Base-by-base conservation (phyloP, 2,113 vertebrate species). In the Platycercus adscitus region DNA sequence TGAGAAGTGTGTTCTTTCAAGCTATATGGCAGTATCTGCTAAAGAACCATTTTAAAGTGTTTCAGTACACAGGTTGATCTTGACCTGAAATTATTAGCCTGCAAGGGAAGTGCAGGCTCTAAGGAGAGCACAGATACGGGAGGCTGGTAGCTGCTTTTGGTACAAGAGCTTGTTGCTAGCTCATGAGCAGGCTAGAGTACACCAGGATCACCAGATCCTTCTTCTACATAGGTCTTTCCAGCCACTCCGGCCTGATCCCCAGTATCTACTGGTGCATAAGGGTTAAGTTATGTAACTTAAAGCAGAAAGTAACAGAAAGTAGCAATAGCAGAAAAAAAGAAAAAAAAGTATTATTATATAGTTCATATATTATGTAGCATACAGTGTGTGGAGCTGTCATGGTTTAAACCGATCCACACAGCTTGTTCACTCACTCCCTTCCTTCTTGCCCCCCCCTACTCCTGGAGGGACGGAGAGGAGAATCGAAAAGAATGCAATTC, bases 61-160 rank as follows among this genome's bases (percentile, higher is more conserved):
- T 96, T 53, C 31, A 41, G 6, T 41, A 11, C 0, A 1, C 9
- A 31, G 11, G 5, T 17, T 75, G 8, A 18, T 56, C 24, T 66
- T 76, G n/a, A 16, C 20, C n/a, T 72, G 47, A 83, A 56, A 43
- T 47, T 55, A 12, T 61, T 19, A 56, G 41, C 24, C 13, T 46
- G 16, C 2, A 41, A 46, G 47, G 17, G 17, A 73, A 50, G 14
- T 5, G 10, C 13, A 41, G 18, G 1, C 8, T 87, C 25, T 61
- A 61, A 41, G 28, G n/a, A 80, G 23, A 47, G 7, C 52, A 41
- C 10, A 31, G 25, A 6, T 12, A 50, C 16, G 21, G 13, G 33
- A 69, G 16, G 7, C 0, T 58, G 4, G 4, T 23, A 28, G 8
- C 12, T 1, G 0, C 7, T 33, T 73, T 78, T 68, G 19, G 20